Percentiles rank a stretch among this genome's conserved stretches.
Conservation (phyloP, 2,888 invertebrate genomes). For the Sympetrum striolatum region DNA sequence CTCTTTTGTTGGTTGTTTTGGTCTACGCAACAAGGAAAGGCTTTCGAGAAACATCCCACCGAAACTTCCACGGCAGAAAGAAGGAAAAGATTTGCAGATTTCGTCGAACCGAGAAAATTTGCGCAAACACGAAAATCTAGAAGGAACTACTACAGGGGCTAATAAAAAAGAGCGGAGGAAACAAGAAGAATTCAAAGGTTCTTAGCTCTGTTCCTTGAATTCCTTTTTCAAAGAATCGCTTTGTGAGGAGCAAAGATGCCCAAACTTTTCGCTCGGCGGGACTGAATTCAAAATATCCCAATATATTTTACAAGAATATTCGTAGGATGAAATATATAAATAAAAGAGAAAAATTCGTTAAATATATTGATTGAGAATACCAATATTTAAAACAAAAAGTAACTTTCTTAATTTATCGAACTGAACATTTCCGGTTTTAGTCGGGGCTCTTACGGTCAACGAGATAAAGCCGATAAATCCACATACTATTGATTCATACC, state of each 20-base stretch:
- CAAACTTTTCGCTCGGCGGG: too few relatives aligned
- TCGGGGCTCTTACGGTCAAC: too few relatives aligned
- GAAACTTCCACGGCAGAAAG: background rate
- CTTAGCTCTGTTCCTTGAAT: background rate
- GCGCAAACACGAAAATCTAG: background rate
- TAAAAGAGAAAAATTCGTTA: too few relatives aligned
- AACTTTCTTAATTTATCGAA: too few relatives aligned
- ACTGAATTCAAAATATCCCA: too few relatives aligned
- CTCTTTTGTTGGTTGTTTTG: background rate
- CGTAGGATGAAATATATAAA: too few relatives aligned
- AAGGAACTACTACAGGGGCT: background rate
- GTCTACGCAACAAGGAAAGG: background rate
- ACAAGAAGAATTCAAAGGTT: background rate
- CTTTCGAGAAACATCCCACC: background rate
- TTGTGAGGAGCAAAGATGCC: background rate
- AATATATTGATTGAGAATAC: too few relatives aligned
- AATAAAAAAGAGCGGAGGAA: background rate
- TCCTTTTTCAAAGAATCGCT: background rate
- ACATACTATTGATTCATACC: too few relatives aligned
- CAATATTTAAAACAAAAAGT: too few relatives aligned
- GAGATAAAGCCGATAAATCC: too few relatives aligned
- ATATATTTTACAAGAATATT: too few relatives aligned
- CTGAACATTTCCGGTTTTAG: too few relatives aligned
- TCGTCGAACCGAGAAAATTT: slow-evolving; percentile 1
- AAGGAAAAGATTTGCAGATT: background rate